phyloP scores from a whole-genome alignment of 2,888 invertebrate species.

The Erebia ligea region DNA sequence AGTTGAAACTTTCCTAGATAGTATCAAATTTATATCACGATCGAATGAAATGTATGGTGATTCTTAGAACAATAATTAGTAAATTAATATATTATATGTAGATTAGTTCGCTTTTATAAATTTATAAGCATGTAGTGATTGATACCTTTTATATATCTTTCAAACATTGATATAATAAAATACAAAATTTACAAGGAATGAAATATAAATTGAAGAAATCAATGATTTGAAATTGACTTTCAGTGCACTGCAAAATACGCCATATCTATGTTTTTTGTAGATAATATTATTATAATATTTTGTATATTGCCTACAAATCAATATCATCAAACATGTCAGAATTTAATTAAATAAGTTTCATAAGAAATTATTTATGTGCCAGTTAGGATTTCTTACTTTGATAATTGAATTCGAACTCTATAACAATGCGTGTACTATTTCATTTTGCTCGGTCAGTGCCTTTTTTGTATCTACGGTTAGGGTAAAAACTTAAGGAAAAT shows the following conservation, averaged over 20 bases:
- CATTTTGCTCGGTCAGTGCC: conserved; percentile 30
- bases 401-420: background rate
- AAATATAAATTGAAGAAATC: background rate
- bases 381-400: no score
- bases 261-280: no score
- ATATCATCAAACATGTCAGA: no score
- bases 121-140: background rate
- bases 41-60: background rate
- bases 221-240: background rate
- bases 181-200: background rate
- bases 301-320: no score
- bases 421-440: conserved; percentile 34
- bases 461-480: conserved; percentile 67
- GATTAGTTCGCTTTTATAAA: conserved; percentile 1
- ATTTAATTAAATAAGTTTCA: no score
- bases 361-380: no score
- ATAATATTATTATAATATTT: no score
- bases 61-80: background rate
- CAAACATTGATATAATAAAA: background rate
- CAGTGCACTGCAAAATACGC: background rate
- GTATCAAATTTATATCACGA: background rate
- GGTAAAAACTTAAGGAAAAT: conserved; percentile 47
- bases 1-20: background rate
- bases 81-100: background rate
- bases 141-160: background rate